Evolutionary conservation across 2,888 invertebrate genomes (phyloP).

Genomic region (Athalia rosae): DNA sequence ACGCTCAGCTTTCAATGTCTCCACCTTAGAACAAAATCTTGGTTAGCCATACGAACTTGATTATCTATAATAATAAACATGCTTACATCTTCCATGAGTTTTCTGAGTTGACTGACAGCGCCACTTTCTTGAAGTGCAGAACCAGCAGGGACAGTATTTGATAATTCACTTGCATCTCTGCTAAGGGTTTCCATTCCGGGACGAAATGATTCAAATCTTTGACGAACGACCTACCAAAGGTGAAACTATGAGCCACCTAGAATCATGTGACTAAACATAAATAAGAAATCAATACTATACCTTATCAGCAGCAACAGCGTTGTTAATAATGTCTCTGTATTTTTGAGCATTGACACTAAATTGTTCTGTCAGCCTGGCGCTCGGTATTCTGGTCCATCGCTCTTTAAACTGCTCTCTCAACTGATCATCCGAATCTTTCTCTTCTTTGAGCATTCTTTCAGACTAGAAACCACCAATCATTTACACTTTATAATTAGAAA

Average conservation of each 20-base stretch:
- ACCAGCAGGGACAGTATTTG: slow-evolving; percentile 83
- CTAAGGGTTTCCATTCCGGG: slow-evolving; percentile 89
- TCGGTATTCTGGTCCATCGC: slow-evolving; percentile 93
- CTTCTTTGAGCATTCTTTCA: slow-evolving; percentile 91
- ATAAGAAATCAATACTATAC: slow-evolving; percentile 62
- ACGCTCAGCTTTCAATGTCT: slow-evolving; percentile 90
- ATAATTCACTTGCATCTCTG: slow-evolving; percentile 81
- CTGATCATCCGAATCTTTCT: slow-evolving; percentile 91
- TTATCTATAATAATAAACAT: slow-evolving; percentile 36
- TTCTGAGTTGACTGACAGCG: slow-evolving; percentile 81
- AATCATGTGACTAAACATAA: slow-evolving; percentile 61
- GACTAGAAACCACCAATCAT: slow-evolving; percentile 73
- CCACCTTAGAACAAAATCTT: slow-evolving; percentile 76
- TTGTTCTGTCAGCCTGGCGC: slow-evolving; percentile 90
- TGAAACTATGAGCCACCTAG: slow-evolving; percentile 1
- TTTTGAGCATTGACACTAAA: slow-evolving; percentile 92
- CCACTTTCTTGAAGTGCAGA: slow-evolving; percentile 77
- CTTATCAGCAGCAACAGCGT: slow-evolving; percentile 84
- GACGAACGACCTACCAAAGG: slow-evolving; percentile 83
- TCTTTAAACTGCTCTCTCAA: slow-evolving; percentile 93
- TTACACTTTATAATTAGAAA: not conserved
- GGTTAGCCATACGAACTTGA: slow-evolving; percentile 28
- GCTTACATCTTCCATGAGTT: slow-evolving; percentile 85
- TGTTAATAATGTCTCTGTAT: slow-evolving; percentile 94
- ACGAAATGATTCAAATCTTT: slow-evolving; percentile 88